Conservation (phyloP, 2,113 vertebrate species). For the Centropristis striata region DNA sequence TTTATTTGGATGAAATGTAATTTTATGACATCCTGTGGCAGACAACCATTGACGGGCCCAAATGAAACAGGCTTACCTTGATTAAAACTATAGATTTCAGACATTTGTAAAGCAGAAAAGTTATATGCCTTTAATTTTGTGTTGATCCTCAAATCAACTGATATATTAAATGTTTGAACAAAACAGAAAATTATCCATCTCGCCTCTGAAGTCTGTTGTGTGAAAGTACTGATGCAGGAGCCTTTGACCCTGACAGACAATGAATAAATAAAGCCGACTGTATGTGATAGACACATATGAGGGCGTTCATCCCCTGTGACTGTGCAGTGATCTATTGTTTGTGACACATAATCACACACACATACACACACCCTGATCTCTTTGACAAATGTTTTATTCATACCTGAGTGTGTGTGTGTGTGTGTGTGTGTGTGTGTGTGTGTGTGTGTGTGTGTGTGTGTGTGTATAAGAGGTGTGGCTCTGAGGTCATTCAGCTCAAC, state of each 20-base stretch:
- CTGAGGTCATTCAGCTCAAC: slow-evolving; percentile 32
- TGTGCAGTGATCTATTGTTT: slow-evolving; percentile 60
- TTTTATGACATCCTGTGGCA: no score
- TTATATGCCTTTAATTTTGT: no score
- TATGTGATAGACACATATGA: slow-evolving; percentile 18
- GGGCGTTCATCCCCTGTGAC: slow-evolving; percentile 29
- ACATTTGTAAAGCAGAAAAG: no score
- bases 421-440: slow-evolving; percentile 27
- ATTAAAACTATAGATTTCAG: no score
- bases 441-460: no score
- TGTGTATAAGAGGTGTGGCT: slow-evolving; percentile 66
- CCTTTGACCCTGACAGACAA: slow-evolving; percentile 12
- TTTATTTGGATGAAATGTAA: no score
- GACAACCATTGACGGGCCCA: no score
- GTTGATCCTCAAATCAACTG: no score
- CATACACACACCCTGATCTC: slow-evolving; percentile 57
- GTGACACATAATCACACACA: slow-evolving; percentile 41
- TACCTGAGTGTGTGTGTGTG: slow-evolving; percentile 13
- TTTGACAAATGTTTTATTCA: slow-evolving; percentile 54
- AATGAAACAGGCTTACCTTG: no score
- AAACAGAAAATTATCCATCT: neutral
- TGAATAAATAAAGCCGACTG: slow-evolving; percentile 26
- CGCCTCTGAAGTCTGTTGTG: neutral
- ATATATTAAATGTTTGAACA: neutral
- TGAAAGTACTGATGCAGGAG: neutral